Evolutionary conservation across 2,888 invertebrate genomes (phyloP).

Genomic region (Hermaeophaga mercurialis): DNA sequence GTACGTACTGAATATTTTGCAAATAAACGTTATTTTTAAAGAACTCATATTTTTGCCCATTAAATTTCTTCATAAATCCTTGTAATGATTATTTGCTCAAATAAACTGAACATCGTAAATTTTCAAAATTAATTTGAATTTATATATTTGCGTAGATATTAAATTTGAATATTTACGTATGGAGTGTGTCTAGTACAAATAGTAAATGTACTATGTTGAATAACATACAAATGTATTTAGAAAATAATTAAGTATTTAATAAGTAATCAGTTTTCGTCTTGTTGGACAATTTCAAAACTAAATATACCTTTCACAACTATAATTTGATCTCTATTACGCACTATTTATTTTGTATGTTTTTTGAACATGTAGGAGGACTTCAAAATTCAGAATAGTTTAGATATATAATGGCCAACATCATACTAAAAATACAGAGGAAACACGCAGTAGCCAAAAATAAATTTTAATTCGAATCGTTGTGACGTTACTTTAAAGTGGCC

Average conservation of each 20-base stretch:
- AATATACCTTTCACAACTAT: background rate
- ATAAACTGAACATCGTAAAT: constrained; percentile 2
- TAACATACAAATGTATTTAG: constrained; percentile 1
- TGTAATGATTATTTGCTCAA: background rate
- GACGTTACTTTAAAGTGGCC: constrained; percentile 9
- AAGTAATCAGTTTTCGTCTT: background rate
- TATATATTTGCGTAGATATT: background rate
- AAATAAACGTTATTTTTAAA: background rate
- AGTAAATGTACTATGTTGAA: background rate
- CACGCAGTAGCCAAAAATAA: constrained; percentile 37
- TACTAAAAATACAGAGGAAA: constrained; percentile 38
- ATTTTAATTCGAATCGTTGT: constrained; percentile 20
- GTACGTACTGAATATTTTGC: background rate
- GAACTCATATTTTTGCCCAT: background rate
- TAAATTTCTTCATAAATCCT: background rate
- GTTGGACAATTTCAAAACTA: background rate
- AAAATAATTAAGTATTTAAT: background rate
- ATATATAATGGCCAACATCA: constrained; percentile 39
- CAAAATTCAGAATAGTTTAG: constrained; percentile 41
- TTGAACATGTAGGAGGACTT: constrained; percentile 40
- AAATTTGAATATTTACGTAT: background rate
- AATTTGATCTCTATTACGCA: background rate
- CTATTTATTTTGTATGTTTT: constrained; percentile 11
- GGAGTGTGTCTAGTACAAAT: constrained; percentile 3
- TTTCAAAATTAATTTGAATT: constrained; percentile 7